A percentile compares a stretch with the other conserved stretches of the same genome.
Conservation (phyloP, 2,797 vertebrate genomes). For the Poecile montanus region DNA sequence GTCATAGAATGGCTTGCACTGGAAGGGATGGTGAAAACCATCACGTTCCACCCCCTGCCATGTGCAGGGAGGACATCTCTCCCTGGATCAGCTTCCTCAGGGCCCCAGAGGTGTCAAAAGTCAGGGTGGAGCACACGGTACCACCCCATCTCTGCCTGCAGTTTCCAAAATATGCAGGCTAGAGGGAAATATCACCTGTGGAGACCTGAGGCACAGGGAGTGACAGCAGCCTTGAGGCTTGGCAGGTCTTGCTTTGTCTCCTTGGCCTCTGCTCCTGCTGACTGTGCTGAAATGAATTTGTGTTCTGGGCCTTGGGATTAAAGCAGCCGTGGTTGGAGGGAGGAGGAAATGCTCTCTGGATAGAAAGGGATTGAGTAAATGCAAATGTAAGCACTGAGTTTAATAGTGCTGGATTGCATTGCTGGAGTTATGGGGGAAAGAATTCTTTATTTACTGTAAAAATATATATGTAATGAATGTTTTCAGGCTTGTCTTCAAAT, state of each 20-base stretch:
- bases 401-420: neutral
- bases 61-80: neutral
- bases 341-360: neutral
- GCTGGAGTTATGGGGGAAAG: neutral
- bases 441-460: neutral
- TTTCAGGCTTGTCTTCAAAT: neutral
- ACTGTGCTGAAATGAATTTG: neutral
- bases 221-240: neutral
- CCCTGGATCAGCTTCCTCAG: neutral
- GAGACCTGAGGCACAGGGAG: neutral
- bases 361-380: neutral
- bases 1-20: neutral
- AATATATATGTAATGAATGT: neutral
- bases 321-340: neutral
- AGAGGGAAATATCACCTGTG: neutral
- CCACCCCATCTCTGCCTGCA: neutral
- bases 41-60: neutral
- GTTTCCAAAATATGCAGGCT: neutral
- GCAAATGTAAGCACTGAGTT: neutral
- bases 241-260: neutral
- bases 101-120: accelerated
- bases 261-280: neutral
- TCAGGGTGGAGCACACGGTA: neutral
- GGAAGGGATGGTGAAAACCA: neutral
- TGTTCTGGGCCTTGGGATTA: neutral